Evolutionary conservation across 2,113 vertebrate species (phyloP), one percentile per base, ranked within the genome.

Genomic region (Ailuropoda melanoleuca): DNA sequence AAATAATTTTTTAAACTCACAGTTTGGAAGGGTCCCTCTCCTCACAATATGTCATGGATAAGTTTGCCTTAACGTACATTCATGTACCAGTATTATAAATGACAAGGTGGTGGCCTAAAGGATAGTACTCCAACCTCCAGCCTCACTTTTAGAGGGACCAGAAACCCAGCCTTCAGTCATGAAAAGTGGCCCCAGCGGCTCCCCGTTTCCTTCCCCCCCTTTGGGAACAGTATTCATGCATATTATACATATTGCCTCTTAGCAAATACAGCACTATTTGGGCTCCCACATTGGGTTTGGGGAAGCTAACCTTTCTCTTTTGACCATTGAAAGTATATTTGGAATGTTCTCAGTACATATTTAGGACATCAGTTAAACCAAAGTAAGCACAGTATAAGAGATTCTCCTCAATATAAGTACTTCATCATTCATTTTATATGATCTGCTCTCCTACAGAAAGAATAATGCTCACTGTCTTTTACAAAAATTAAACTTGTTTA

Each of bases 401-500:
- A 24, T 2, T 88, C 62, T 86, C 12, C 60, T 66, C 31, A 68
- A 14, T 82, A 15, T 31, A 14, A 74, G 10, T 37, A 24, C 50
- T 31, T 74, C 6, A 13, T 96, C 23, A 34, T 70, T 94, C 72
- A 72, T 48, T 96, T 95, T 37, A 43, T 43, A 43, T 43, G 43
- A 43, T 94, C 24, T 95, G 29, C 11, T 88, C 34, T 91, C 34
- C 24, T 90, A 43, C n/a, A 84, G 58, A 53, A 87, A 92, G 39
- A 83, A 72, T 39, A 78, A 19, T 66, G 46, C 23, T 37, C 4
- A 60, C 34, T 95, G 10, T 89, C 34, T 82, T 85, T 96, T 50
- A 92, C 68, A 93, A 90, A 94, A 75, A 95, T 74, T 74, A 72
- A 84, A 55, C 37, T 88, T 50, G 39, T 93, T 89, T 64, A 46